These are phyloP conservation scores for Gopherus evgoodei DNA, from an alignment of 2,113 vertebrate species.

Conservation along the genomic window DNA sequence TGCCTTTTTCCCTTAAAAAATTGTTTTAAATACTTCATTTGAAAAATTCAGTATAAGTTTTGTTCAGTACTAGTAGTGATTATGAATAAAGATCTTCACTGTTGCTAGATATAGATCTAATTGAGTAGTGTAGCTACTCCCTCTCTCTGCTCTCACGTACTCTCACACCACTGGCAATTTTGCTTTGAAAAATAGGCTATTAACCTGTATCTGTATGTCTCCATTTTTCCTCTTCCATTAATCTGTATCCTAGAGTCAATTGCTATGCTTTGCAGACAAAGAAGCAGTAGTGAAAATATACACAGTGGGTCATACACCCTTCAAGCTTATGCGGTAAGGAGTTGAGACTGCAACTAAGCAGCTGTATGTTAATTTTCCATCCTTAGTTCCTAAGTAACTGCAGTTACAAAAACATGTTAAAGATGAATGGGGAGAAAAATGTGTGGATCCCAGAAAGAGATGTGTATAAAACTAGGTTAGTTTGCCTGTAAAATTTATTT, in stretches of 20 bases:
- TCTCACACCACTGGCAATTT: slow-evolving; percentile 44
- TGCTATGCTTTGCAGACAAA: slow-evolving; percentile 44
- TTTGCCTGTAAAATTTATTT: background rate
- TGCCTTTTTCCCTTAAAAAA: slow-evolving; percentile 59
- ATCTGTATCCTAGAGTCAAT: slow-evolving; percentile 42
- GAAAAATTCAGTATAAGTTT: slow-evolving; percentile 65
- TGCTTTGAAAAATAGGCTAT: slow-evolving; percentile 42
- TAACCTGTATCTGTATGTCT: slow-evolving; percentile 50
- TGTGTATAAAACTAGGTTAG: background rate
- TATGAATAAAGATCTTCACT: slow-evolving; percentile 64
- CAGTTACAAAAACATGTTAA: background rate
- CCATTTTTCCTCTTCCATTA: slow-evolving; percentile 44
- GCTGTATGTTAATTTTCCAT: background rate
- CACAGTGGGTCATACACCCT: slow-evolving; percentile 44
- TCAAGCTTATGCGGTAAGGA: slow-evolving; percentile 63
- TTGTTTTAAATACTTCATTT: slow-evolving; percentile 72
- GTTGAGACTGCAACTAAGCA: background rate
- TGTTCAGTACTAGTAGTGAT: slow-evolving; percentile 58
- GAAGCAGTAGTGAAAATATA: slow-evolving; percentile 39
- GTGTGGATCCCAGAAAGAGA: background rate
- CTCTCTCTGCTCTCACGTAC: slow-evolving; percentile 48
- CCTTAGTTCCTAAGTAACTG: background rate
- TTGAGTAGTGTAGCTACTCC: slow-evolving; percentile 61
- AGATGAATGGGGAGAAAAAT: background rate
- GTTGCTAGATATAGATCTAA: slow-evolving; percentile 63